phyloP scores from a whole-genome alignment of 2,888 invertebrate species.

The Catocala fraxini region DNA sequence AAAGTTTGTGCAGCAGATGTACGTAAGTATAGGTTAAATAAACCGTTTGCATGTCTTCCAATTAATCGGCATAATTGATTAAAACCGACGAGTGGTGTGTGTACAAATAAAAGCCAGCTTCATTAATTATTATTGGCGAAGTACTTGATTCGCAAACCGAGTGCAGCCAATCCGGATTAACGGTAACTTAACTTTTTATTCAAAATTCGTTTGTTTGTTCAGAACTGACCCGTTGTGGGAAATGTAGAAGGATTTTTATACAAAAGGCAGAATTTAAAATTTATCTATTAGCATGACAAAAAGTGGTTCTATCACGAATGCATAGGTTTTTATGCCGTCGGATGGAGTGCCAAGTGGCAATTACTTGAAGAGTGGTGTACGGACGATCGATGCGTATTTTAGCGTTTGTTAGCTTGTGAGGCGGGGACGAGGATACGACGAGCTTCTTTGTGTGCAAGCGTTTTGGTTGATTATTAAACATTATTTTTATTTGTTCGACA shows the following conservation, averaged over 20 bases:
- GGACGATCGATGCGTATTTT: slow-evolving; percentile 37
- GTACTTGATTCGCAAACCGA: background rate
- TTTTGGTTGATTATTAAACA: background rate
- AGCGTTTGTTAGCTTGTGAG: slow-evolving; percentile 27
- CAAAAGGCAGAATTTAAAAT: slow-evolving; percentile 22
- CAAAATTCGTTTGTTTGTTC: slow-evolving; percentile 4
- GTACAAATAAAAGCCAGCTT: background rate
- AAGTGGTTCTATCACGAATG: slow-evolving; percentile 40
- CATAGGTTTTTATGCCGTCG: slow-evolving; percentile 43
- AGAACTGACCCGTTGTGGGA: slow-evolving; percentile 12
- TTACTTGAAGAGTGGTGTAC: slow-evolving; percentile 49
- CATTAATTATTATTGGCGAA: background rate
- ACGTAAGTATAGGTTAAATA: too few relatives aligned
- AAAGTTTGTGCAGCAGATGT: too few relatives aligned
- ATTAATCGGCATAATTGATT: background rate
- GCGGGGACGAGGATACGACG: slow-evolving; percentile 5
- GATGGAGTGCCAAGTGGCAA: slow-evolving; percentile 55
- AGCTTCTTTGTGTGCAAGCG: slow-evolving; percentile 12
- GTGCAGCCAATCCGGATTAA: background rate
- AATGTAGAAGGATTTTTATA: slow-evolving; percentile 12
- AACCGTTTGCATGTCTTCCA: background rate
- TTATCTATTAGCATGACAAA: slow-evolving; percentile 32
- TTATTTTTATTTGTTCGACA: background rate
- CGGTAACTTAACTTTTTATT: background rate
- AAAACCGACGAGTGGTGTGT: background rate